Evolutionary conservation across 2,797 vertebrate genomes (phyloP), one percentile per base, ranked within the genome.

Genomic region (Brotula barbata): DNA sequence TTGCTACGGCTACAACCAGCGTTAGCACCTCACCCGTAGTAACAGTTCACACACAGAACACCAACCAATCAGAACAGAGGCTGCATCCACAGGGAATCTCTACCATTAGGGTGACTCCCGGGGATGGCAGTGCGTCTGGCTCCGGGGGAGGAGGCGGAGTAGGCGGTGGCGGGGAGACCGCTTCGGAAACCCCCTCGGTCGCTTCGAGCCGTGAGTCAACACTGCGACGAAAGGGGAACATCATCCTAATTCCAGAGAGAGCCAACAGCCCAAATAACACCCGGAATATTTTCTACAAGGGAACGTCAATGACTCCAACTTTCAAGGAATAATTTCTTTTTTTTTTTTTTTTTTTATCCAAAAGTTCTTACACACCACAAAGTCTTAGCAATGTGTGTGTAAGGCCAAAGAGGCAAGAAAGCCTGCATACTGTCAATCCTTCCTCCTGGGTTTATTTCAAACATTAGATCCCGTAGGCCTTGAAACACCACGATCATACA

Each of bases 261-360:
- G 91, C 94, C 66, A 94, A 92, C 91, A 98, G 96, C 72, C 96
- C 96, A 0, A 95, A 99, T 58, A 96, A 93, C 55, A 94, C 95
- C 22, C 92, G 95, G 31, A 98, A 96, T 62, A 93, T 99, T 92
- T 99, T 99, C 92, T 99, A 99, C 85, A 98, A 98, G 85, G 97
- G 97, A 70, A 97, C 95, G 2, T 97, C 97, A 0, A 91, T 93
- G 0, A 93, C 95, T 4, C 91, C 94, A 42, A 91, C 91, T 3
- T 97, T 95, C 60, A 98, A 95, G 80, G 95, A 99, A n/a, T 90
- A 86, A 77, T 21, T 0, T n/a, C n/a, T n/a, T n/a, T n/a, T n/a
- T n/a, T n/a, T n/a, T n/a, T n/a, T n/a, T n/a, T n/a, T n/a, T n/a
- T n/a, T n/a, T n/a, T 15, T 47, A 1, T 39, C 13, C 3, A 39